These are phyloP conservation scores for Acrossocheilus wenchowensis DNA, from an alignment of 2,797 vertebrate species.

Conservation along the genomic window DNA sequence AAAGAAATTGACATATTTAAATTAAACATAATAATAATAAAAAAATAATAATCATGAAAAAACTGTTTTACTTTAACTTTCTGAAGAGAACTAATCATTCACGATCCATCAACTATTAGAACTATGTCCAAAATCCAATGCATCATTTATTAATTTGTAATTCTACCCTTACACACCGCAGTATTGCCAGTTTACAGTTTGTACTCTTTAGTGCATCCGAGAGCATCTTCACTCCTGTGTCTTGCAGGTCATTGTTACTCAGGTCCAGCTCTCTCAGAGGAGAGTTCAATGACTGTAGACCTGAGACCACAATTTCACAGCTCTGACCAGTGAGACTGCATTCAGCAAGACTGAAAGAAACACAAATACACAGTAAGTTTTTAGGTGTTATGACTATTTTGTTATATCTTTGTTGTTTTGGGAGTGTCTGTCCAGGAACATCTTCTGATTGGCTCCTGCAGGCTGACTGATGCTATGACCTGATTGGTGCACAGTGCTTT, in stretches of 20 bases:
- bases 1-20: background rate
- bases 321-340: background rate
- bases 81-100: background rate
- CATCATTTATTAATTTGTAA: background rate
- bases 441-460: background rate
- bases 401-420: background rate
- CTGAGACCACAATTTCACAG: background rate
- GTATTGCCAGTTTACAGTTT: conserved; percentile 6
- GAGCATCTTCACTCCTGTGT: background rate
- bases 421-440: background rate
- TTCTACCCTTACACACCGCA: background rate
- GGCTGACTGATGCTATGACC: background rate
- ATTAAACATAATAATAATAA: too few relatives aligned
- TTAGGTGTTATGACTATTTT: too few relatives aligned
- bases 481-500: background rate
- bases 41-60: background rate
- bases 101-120: background rate
- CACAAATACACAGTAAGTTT: background rate
- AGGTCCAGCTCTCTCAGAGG: background rate
- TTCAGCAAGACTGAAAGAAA: background rate
- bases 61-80: background rate
- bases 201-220: background rate
- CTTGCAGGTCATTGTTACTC: background rate
- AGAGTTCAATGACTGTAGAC: background rate
- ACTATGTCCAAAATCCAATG: background rate